phyloP scores from a whole-genome alignment of 2,113 vertebrate genomes.

The Rhodinocichla rosea region DNA sequence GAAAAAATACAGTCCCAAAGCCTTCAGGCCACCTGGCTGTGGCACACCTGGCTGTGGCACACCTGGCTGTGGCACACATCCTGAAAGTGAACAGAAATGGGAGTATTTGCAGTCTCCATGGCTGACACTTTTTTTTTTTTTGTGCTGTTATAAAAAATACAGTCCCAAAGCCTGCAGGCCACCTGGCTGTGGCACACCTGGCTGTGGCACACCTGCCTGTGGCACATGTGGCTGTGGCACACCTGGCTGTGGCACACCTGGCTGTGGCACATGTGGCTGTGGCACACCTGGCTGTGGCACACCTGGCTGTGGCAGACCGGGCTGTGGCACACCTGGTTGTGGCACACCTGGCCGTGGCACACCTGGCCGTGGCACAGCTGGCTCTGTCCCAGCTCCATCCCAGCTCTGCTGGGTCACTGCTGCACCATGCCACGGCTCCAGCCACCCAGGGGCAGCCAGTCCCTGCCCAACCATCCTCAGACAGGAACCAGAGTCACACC shows the following conservation, averaged over 20 bases:
- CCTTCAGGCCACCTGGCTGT: not conserved
- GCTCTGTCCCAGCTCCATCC: not conserved
- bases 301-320: accelerated
- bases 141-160: too few species aligned
- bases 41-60: too few species aligned
- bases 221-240: not conserved
- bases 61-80: not conserved
- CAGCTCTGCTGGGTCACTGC: not conserved
- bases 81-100: too few species aligned
- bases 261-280: not conserved
- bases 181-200: too few species aligned
- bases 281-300: not conserved
- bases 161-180: too few species aligned
- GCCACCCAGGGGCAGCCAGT: accelerated
- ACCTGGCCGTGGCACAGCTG: accelerated
- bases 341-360: not conserved
- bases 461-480: accelerated
- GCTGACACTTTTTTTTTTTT: too few species aligned
- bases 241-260: not conserved
- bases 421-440: not conserved
- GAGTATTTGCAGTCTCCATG: too few species aligned
- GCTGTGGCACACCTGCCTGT: too few species aligned
- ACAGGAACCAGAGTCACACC: accelerated
- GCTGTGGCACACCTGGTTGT: not conserved
- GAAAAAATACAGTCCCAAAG: not conserved